Percentiles rank a stretch among this genome's conserved stretches.
Conservation (phyloP, 2,113 vertebrate genomes). For the Thymallus thymallus region DNA sequence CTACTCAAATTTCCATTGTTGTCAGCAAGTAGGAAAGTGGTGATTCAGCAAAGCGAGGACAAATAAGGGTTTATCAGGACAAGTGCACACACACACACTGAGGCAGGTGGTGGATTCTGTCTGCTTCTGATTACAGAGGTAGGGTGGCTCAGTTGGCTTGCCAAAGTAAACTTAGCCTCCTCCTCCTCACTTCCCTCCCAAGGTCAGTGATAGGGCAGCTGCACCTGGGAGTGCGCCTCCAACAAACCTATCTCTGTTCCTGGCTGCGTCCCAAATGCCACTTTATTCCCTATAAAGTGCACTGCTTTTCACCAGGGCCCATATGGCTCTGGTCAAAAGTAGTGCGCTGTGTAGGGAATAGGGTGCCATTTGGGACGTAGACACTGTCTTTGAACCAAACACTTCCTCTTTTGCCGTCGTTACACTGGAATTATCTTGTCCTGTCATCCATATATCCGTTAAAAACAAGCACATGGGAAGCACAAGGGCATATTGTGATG, state of each 20-base stretch:
- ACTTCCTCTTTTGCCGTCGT: too few relatives aligned
- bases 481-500: not conserved
- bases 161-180: constrained; percentile 34
- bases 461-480: constrained; percentile 33
- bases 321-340: too few relatives aligned
- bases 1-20: constrained; percentile 12
- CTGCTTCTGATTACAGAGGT: constrained; percentile 46
- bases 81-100: not conserved
- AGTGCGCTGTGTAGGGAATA: too few relatives aligned
- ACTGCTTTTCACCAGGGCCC: too few relatives aligned
- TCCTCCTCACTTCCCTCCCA: constrained; percentile 2
- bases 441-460: constrained; percentile 37
- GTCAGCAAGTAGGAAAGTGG: not conserved
- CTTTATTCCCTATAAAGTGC: too few relatives aligned
- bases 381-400: too few relatives aligned
- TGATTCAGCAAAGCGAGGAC: constrained; percentile 4
- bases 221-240: constrained; percentile 25
- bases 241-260: not conserved
- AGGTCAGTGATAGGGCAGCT: constrained; percentile 39
- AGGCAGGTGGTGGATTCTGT: constrained; percentile 40
- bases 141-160: constrained; percentile 13
- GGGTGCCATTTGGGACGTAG: too few relatives aligned
- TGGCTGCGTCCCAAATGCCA: too few relatives aligned
- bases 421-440: constrained; percentile 22
- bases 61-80: not conserved